Conservation (phyloP, 1,140 invertebrate genomes). For the Tachypleus tridentatus region DNA sequence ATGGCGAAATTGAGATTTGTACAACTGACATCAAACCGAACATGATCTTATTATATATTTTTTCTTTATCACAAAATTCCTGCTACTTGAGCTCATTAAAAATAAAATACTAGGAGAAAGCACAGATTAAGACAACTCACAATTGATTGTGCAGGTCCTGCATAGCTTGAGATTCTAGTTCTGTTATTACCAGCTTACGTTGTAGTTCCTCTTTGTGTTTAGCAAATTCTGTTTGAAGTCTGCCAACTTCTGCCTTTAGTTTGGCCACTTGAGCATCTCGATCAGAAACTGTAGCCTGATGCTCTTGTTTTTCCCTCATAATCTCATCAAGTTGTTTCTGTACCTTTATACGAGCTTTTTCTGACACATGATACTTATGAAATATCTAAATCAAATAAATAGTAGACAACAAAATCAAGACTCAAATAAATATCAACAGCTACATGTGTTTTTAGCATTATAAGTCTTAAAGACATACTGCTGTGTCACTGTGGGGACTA, state of each 20-base stretch:
- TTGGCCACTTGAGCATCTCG: constrained; percentile 14
- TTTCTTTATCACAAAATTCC: too few relatives aligned
- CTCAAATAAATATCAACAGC: too few relatives aligned
- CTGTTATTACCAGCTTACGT: constrained; percentile 17
- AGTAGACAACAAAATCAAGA: too few relatives aligned
- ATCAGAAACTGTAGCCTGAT: constrained; percentile 14
- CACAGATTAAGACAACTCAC: constrained; percentile 2
- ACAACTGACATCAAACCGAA: too few relatives aligned
- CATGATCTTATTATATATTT: too few relatives aligned
- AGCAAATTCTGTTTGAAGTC: constrained; percentile 16
- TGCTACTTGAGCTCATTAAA: too few relatives aligned
- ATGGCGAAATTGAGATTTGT: too few relatives aligned
- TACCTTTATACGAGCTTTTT: constrained; percentile 5
- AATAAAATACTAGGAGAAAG: too few relatives aligned
- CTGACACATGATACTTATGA: not conserved
- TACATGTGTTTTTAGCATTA: too few relatives aligned
- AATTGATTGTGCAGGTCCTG: constrained; percentile 17
- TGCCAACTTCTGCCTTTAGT: constrained; percentile 17
- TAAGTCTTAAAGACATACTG: too few relatives aligned
- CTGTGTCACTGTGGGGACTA: too few relatives aligned
- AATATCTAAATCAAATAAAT: too few relatives aligned
- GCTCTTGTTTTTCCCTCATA: constrained; percentile 10
- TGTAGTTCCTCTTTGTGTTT: constrained; percentile 18
- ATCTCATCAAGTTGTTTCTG: constrained; percentile 7
- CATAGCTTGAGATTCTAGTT: constrained; percentile 12